phyloP scores from a whole-genome alignment of 2,113 vertebrate genomes.

The Orthonyx spaldingii region DNA sequence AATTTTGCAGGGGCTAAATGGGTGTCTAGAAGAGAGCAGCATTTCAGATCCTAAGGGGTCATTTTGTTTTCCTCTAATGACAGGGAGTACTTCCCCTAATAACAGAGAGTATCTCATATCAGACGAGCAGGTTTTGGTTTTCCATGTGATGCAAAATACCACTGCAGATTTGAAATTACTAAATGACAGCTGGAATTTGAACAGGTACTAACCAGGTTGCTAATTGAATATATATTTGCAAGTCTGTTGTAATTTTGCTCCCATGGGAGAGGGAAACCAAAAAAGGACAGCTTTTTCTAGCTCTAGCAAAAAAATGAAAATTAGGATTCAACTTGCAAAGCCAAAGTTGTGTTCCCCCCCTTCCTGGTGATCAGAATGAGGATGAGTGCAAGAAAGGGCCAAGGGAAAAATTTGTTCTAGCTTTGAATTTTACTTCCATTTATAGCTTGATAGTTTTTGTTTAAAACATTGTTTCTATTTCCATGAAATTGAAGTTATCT shows the following conservation, averaged over 20 bases:
- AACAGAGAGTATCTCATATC: not conserved
- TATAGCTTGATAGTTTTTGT: not conserved
- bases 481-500: not conserved
- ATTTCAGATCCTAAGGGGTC: not conserved
- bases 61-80: not conserved
- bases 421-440: not conserved
- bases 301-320: not conserved
- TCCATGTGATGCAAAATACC: not conserved
- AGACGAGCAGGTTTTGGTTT: not conserved
- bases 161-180: not conserved
- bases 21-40: not conserved
- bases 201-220: not conserved
- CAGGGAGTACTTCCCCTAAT: not conserved
- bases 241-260: not conserved
- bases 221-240: not conserved
- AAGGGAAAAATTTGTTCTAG: not conserved
- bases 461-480: not conserved
- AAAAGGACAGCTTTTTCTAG: not conserved
- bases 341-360: rapidly evolving
- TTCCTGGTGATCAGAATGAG: not conserved
- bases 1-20: not conserved
- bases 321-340: not conserved
- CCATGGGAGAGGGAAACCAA: not conserved
- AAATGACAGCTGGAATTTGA: not conserved
- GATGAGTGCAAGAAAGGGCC: not conserved